phyloP scores from a whole-genome alignment of 1,140 invertebrate genomes.

The Neocloeon triangulifer region DNA sequence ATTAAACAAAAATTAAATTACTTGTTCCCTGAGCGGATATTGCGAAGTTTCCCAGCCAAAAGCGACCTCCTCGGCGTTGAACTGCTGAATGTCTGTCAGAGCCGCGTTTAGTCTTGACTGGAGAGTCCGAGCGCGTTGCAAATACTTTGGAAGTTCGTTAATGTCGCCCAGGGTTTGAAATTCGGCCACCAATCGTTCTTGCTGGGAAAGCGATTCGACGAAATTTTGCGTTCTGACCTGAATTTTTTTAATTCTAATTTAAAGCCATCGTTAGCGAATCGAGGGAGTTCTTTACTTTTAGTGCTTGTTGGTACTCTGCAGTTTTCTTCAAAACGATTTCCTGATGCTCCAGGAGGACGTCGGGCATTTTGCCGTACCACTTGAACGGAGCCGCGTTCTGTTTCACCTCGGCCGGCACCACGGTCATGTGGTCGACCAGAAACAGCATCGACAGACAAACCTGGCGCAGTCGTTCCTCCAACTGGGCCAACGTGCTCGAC shows the following conservation, averaged over 20 bases:
- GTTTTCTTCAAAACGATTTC: constrained; percentile 60
- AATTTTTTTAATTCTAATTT: neutral
- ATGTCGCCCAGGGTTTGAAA: constrained; percentile 75
- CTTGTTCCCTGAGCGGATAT: constrained; percentile 59
- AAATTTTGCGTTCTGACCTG: constrained; percentile 36
- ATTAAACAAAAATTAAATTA: constrained; percentile 10
- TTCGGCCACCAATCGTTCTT: constrained; percentile 60
- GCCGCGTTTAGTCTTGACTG: constrained; percentile 44
- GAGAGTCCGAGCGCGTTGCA: constrained; percentile 50
- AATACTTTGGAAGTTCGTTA: constrained; percentile 63
- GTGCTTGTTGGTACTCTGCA: constrained; percentile 60
- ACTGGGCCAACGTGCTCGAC: constrained; percentile 37
- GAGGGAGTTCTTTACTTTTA: constrained; percentile 25
- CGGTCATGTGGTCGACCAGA: constrained; percentile 51
- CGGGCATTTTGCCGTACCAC: constrained; percentile 60
- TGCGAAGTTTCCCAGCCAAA: constrained; percentile 76
- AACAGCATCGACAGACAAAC: constrained; percentile 30
- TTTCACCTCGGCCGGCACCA: constrained; percentile 64
- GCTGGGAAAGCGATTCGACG: constrained; percentile 55
- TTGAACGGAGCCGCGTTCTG: constrained; percentile 67
- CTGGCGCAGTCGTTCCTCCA: constrained; percentile 45
- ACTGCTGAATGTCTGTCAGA: constrained; percentile 60
- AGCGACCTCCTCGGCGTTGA: constrained; percentile 78
- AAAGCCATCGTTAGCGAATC: neutral
- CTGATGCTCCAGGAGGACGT: constrained; percentile 59